Conservation (phyloP, 2,888 invertebrate species). For the Sialis fuliginosa region DNA sequence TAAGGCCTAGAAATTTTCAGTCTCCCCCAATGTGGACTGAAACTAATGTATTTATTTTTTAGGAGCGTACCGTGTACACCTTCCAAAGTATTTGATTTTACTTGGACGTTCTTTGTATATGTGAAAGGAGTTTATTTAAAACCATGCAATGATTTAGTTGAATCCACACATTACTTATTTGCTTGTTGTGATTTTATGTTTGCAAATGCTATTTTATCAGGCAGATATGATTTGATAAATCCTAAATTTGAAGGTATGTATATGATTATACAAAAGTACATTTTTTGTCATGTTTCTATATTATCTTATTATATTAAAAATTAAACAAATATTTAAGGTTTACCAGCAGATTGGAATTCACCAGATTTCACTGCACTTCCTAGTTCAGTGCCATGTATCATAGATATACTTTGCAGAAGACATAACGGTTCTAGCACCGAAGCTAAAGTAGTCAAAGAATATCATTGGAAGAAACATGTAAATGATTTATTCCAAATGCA, state of each 20-base stretch:
- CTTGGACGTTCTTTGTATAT: slow-evolving; percentile 85
- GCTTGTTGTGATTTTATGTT: slow-evolving; percentile 85
- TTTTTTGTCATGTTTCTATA: no score
- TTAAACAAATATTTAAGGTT: slow-evolving; percentile 27
- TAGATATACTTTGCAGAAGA: slow-evolving; percentile 62
- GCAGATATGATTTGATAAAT: slow-evolving; percentile 73
- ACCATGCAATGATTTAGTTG: slow-evolving; percentile 83
- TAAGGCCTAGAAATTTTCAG: no score
- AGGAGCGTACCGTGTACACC: slow-evolving; percentile 64
- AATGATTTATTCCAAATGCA: slow-evolving; percentile 54
- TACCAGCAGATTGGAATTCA: slow-evolving; percentile 49
- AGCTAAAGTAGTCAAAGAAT: slow-evolving; percentile 79
- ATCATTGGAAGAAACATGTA: slow-evolving; percentile 66
- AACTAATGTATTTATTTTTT: slow-evolving; percentile 20
- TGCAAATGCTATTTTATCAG: slow-evolving; percentile 64
- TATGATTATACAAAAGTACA: no score
- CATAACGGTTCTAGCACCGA: slow-evolving; percentile 73
- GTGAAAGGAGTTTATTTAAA: slow-evolving; percentile 74
- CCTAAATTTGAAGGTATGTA: slow-evolving; percentile 58
- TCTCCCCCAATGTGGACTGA: neutral
- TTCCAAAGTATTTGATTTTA: slow-evolving; percentile 75
- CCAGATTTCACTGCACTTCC: slow-evolving; percentile 26
- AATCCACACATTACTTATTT: slow-evolving; percentile 79
- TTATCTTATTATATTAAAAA: neutral
- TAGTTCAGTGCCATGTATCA: slow-evolving; percentile 57